Evolutionary conservation across 2,797 vertebrate genomes (phyloP).

Genomic region (Orestias chungarensis): DNA sequence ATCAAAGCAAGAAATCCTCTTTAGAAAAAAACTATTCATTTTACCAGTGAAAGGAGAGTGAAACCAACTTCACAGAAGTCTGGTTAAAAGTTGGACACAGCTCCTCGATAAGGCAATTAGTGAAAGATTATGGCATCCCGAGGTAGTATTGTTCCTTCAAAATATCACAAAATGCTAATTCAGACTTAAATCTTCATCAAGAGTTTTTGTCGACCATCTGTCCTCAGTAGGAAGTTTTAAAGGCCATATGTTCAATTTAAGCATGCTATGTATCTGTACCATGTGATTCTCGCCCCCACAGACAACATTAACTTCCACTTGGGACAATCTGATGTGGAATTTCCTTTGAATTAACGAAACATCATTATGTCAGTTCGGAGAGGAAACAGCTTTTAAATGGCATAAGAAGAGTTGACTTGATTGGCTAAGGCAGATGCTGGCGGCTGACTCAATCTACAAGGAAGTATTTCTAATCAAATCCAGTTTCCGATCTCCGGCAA

Average conservation of each 20-base stretch:
- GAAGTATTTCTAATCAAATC: slow-evolving; percentile 51
- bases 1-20: background rate
- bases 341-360: slow-evolving; percentile 36
- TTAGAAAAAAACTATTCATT: background rate
- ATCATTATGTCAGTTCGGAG: slow-evolving; percentile 20
- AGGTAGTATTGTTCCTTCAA: slow-evolving; percentile 13
- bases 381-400: slow-evolving; percentile 26
- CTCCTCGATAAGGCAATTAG: slow-evolving; percentile 8
- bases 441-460: slow-evolving; percentile 19
- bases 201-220: slow-evolving; percentile 45
- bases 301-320: slow-evolving; percentile 32
- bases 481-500: slow-evolving; percentile 26
- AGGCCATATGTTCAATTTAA: slow-evolving; percentile 47
- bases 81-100: background rate
- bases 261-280: slow-evolving; percentile 30
- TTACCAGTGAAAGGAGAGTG: background rate
- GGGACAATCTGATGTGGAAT: slow-evolving; percentile 26
- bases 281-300: slow-evolving; percentile 5
- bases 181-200: slow-evolving; percentile 23
- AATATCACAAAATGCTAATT: slow-evolving; percentile 24
- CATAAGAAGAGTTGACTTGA: slow-evolving; percentile 41
- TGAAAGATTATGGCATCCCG: slow-evolving; percentile 17
- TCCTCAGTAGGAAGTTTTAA: slow-evolving; percentile 27
- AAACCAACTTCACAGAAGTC: slow-evolving; percentile 20
- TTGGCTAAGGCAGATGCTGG: slow-evolving; percentile 30